Percentiles rank a stretch among this genome's conserved stretches.
phyloP scores from a whole-genome alignment of 2,888 invertebrate species.

The Torymus auratus region DNA sequence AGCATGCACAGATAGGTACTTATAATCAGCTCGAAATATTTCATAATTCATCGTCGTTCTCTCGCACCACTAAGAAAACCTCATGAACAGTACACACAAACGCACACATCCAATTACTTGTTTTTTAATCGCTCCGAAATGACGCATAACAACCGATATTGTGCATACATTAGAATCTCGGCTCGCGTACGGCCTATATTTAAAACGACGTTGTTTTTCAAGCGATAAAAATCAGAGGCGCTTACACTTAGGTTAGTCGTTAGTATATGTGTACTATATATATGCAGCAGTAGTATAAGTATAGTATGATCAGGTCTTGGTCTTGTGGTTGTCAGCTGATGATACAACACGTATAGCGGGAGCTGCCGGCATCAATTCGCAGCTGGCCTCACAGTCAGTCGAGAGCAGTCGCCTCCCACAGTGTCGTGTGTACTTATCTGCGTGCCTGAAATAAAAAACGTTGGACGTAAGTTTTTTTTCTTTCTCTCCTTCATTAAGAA shows the following conservation, averaged over 20 bases:
- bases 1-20: too few species aligned
- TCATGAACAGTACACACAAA: constrained; percentile 20
- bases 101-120: too few species aligned
- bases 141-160: background rate
- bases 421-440: background rate
- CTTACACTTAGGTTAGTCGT: background rate
- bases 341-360: background rate
- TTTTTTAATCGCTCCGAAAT: background rate
- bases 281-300: too few species aligned
- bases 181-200: too few species aligned
- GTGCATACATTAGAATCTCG: constrained; percentile 4
- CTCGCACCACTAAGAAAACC: constrained; percentile 25
- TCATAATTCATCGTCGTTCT: too few species aligned
- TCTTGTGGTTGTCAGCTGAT: constrained; percentile 10
- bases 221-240: constrained; percentile 3
- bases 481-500: background rate
- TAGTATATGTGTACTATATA: too few species aligned
- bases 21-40: too few species aligned
- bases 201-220: background rate
- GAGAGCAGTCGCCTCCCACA: background rate
- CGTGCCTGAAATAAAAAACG: background rate
- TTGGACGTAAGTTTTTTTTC: constrained; percentile 9
- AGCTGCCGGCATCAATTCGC: background rate
- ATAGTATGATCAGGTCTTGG: too few species aligned
- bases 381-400: background rate